Percentiles rank a stretch among this genome's conserved stretches.
Evolutionary conservation across 2,113 vertebrate genomes (phyloP).

Genomic region (Vulpes lagopus): DNA sequence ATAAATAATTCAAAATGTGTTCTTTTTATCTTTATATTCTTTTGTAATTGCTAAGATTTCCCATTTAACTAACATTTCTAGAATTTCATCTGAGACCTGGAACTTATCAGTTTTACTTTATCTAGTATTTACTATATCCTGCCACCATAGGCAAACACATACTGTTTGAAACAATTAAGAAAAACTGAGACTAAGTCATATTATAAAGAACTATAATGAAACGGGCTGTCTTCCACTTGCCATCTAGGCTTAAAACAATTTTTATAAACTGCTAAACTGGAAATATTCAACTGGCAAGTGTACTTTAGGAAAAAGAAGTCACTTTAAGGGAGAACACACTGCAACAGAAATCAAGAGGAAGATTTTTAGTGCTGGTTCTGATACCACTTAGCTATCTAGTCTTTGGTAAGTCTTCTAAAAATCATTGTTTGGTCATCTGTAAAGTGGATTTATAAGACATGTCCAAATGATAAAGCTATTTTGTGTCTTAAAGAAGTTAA

Average conservation of each 20-base stretch:
- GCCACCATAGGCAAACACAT: background rate
- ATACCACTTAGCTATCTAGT: background rate
- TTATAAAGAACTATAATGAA: background rate
- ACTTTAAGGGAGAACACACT: background rate
- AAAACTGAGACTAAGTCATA: background rate
- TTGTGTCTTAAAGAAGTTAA: slow-evolving; percentile 1
- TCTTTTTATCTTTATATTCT: background rate
- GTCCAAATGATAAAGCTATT: background rate
- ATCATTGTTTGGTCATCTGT: background rate
- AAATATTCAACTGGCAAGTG: background rate
- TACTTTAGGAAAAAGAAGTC: background rate
- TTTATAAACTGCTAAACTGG: slow-evolving; percentile 13
- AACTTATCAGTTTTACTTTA: background rate
- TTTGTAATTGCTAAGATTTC: background rate
- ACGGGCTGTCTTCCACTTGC: background rate
- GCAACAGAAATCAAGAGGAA: background rate
- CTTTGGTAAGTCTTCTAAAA: slow-evolving; percentile 3
- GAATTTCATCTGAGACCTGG: background rate
- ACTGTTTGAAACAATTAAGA: background rate
- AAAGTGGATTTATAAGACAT: background rate
- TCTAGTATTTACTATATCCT: background rate
- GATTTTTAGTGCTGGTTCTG: background rate
- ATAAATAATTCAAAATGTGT: background rate
- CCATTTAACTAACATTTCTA: slow-evolving; percentile 6
- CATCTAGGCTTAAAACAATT: background rate